Evolutionary conservation across 2,888 invertebrate species (phyloP).

Genomic region (Opisthograptis luteolata): DNA sequence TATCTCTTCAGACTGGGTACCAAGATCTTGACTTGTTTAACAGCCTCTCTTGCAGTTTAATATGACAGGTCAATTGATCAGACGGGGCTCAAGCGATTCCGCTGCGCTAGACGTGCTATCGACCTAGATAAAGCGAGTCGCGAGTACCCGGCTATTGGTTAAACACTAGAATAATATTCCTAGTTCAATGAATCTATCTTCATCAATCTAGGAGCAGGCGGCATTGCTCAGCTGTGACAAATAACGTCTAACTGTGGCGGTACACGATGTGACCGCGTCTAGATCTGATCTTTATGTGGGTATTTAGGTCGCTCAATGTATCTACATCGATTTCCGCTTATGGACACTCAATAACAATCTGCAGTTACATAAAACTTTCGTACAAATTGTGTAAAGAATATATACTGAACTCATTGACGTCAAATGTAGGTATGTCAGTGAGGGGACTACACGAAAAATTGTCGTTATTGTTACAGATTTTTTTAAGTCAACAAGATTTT

Average conservation of each 20-base stretch:
- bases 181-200: conserved; percentile 47
- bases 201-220: conserved; percentile 39
- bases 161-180: conserved; percentile 33
- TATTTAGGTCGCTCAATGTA: conserved; percentile 36
- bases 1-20: conserved; percentile 8
- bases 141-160: conserved; percentile 12
- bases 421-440: too few relatives aligned
- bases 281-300: conserved; percentile 39
- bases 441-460: too few relatives aligned
- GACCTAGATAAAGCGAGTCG: conserved; percentile 31
- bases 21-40: conserved; percentile 45
- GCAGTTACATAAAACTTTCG: not conserved
- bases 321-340: conserved; percentile 9
- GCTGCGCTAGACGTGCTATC: conserved; percentile 33
- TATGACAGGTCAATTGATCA: conserved; percentile 53
- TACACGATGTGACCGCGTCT: conserved; percentile 13
- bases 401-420: too few relatives aligned
- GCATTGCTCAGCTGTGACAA: conserved; percentile 42
- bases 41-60: conserved; percentile 44
- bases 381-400: too few relatives aligned
- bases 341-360: not conserved
- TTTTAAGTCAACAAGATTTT: conserved; percentile 50
- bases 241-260: conserved; percentile 30
- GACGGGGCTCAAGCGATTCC: conserved; percentile 38
- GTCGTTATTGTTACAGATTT: conserved; percentile 22